A percentile compares a stretch with the other conserved stretches of the same genome.
These are phyloP conservation scores for Acanthosepion lycidas DNA, from an alignment of 2,888 invertebrate species.

Conservation along the genomic window DNA sequence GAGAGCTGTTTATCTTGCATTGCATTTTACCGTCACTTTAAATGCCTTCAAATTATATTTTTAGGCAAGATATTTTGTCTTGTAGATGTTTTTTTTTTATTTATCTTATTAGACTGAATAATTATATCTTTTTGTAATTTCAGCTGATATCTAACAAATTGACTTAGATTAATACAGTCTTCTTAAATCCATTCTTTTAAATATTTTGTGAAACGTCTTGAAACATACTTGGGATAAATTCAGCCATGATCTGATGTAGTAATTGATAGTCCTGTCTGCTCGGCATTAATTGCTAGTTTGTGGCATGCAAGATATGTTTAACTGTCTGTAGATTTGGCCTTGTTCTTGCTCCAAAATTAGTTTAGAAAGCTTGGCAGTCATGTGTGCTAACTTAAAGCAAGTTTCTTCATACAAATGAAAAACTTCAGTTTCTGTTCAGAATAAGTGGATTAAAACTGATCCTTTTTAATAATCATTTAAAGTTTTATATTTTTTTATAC, in stretches of 20 bases:
- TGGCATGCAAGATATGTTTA: slow-evolving; percentile 33
- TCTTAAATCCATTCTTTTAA: not conserved
- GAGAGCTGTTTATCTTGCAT: too few relatives aligned
- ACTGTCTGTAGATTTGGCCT: slow-evolving; percentile 33
- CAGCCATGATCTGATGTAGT: slow-evolving; percentile 7
- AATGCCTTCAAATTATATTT: too few relatives aligned
- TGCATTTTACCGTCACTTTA: too few relatives aligned
- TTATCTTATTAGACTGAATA: not conserved
- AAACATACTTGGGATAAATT: not conserved
- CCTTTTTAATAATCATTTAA: not conserved
- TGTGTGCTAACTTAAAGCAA: not conserved
- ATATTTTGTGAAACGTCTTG: not conserved
- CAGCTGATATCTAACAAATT: not conserved
- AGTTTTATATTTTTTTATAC: too few relatives aligned
- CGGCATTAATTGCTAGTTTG: not conserved
- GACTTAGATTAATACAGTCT: not conserved
- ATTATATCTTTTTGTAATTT: not conserved
- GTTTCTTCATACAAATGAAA: not conserved
- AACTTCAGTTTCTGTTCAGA: not conserved
- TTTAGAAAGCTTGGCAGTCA: not conserved
- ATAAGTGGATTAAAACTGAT: not conserved
- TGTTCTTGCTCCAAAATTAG: slow-evolving; percentile 21
- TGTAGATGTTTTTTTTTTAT: not conserved
- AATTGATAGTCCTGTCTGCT: not conserved
- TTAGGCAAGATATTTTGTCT: not conserved